A percentile compares a stretch with the other conserved stretches of the same genome.
phyloP scores from a whole-genome alignment of 2,888 invertebrate species.

The Linyphia triangularis region DNA sequence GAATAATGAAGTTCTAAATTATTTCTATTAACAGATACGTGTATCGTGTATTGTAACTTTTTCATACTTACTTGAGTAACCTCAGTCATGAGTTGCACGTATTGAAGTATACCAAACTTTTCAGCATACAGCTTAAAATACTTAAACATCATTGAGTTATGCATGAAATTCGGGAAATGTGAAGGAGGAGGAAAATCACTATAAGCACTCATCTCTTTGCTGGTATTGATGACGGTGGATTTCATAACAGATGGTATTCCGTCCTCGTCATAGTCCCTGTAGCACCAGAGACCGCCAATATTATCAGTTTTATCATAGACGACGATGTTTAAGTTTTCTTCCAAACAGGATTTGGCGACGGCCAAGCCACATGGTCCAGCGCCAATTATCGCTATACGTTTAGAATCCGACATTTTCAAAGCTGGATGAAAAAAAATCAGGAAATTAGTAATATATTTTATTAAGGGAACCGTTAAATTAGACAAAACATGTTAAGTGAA shows the following conservation, averaged over 20 bases:
- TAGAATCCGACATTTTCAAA: constrained; percentile 1
- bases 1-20: neutral
- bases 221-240: constrained; percentile 79
- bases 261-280: constrained; percentile 74
- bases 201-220: constrained; percentile 80
- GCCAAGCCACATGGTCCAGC: constrained; percentile 80
- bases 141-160: constrained; percentile 79
- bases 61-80: constrained; percentile 34
- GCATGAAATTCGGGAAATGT: constrained; percentile 81
- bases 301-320: constrained; percentile 79
- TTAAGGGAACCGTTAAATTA: too few species aligned
- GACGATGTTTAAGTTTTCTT: constrained; percentile 78
- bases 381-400: constrained; percentile 78
- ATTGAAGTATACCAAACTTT: constrained; percentile 75
- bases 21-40: too few species aligned
- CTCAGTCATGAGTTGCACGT: constrained; percentile 73
- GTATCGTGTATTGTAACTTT: neutral
- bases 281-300: constrained; percentile 79
- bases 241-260: constrained; percentile 79
- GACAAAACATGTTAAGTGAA: too few species aligned
- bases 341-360: constrained; percentile 79
- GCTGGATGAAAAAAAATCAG: constrained; percentile 26
- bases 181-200: constrained; percentile 80
- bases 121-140: constrained; percentile 78
- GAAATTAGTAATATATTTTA: too few species aligned